Evolutionary conservation across 1,140 invertebrate species (phyloP), one percentile per base, ranked within the genome.

Genomic region (Plectrocnemia conspersa): DNA sequence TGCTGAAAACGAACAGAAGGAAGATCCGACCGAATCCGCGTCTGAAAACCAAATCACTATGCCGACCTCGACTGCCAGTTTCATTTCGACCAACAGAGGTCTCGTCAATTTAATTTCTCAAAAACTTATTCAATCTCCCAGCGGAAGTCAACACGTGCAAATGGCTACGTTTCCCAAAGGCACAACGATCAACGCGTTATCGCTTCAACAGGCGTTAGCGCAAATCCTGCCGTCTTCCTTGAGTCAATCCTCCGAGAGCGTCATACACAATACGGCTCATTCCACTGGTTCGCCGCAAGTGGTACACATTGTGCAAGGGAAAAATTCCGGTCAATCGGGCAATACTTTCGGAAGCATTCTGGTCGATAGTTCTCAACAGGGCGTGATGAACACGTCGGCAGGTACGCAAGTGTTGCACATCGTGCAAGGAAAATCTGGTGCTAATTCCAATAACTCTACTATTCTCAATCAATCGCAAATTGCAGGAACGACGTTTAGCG

Each of bases 251-350:
- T 61, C 55, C 16, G 58, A 65, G 22, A 69, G 73, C 41, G 68
- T 59, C 50, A 66, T 61, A 36, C 64, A 52, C 15, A 25, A 65
- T 49, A 38, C 59, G 25, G 19, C 18, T 21, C 52, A 65, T 35
- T 66, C 60, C 49, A 53, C 64, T 19, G 60, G 66, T 2, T 54
- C 66, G 11, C 69, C 70, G 13, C 74, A 76, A 64, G 67, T 76
- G n/a, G 64, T 76, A 25, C 74, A 76, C 63, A 73, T 76, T 22
- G 69, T 76, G 0, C 73, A 76, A 66, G 70, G 72, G 0, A 76
- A 75, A 56, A 27, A 41, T 9, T 35, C 23, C 5, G 71, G 70
- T 59, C 59, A 66, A 40, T 63, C 65, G 19, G 66, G 66, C 9
- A 72, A 68, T 54, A 68, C 72, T 55, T 69, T 74, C 11, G 71